phyloP scores from a whole-genome alignment of 2,113 vertebrate species.

The Oxyura jamaicensis region DNA sequence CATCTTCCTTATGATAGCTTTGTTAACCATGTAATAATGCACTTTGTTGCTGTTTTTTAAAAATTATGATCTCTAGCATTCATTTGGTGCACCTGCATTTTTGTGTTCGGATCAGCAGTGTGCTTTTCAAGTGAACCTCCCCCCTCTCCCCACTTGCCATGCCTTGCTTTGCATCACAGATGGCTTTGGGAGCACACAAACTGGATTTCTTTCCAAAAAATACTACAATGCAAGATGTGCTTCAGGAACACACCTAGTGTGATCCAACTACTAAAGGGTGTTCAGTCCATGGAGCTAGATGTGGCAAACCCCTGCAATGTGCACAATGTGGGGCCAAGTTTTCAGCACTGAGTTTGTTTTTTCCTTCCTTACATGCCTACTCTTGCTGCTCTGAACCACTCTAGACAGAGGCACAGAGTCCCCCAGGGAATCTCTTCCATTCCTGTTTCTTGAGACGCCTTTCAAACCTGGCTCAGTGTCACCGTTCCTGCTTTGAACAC shows the following conservation, averaged over 20 bases:
- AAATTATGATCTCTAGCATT: not conserved
- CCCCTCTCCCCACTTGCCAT: rapidly evolving
- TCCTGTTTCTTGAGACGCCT: not conserved
- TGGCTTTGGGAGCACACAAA: not conserved
- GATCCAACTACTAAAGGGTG: not conserved
- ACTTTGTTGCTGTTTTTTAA: not conserved
- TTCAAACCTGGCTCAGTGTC: not conserved
- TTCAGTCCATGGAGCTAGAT: not conserved
- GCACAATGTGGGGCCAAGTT: not conserved
- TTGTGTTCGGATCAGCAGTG: not conserved
- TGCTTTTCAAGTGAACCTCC: not conserved
- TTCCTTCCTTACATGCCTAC: not conserved
- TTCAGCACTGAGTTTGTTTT: not conserved
- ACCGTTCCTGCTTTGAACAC: not conserved
- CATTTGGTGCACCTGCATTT: not conserved
- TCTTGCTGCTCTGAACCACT: not conserved
- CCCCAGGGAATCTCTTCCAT: not conserved
- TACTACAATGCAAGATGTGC: not conserved
- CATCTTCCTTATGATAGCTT: not conserved
- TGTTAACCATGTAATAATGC: not conserved
- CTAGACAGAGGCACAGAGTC: not conserved
- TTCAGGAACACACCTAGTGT: not conserved
- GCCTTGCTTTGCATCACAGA: not conserved
- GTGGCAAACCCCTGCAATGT: not conserved
- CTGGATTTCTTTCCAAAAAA: not conserved